phyloP scores from a whole-genome alignment of 2,888 invertebrate species.

The Ophion obscuratus region DNA sequence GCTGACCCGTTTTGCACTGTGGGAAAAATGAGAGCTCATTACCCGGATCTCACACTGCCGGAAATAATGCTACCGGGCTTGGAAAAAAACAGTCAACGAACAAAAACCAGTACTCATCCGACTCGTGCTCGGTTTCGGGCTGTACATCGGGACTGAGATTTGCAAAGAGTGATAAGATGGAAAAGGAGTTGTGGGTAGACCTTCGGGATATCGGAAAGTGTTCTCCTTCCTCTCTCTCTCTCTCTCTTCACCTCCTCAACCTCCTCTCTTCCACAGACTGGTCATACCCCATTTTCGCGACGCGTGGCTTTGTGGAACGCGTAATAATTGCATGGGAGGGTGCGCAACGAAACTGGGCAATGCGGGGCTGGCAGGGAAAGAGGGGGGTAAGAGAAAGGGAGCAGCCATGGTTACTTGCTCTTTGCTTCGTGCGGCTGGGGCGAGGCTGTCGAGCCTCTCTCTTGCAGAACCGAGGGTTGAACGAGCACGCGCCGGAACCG shows the following conservation, averaged over 20 bases:
- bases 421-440: constrained; percentile 38
- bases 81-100: no score
- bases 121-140: background rate
- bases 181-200: constrained; percentile 40
- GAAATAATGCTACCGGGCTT: no score
- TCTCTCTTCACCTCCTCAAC: background rate
- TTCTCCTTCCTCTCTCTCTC: constrained; percentile 25
- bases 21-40: no score
- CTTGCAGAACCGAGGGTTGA: constrained; percentile 56
- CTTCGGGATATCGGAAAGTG: constrained; percentile 26
- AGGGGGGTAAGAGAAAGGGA: constrained; percentile 46
- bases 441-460: constrained; percentile 51
- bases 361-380: constrained; percentile 51
- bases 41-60: no score
- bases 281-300: constrained; percentile 70
- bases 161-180: constrained; percentile 48
- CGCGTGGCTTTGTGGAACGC: constrained; percentile 79
- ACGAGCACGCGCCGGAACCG: constrained; percentile 82
- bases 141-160: constrained; percentile 27
- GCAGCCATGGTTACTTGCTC: constrained; percentile 51
- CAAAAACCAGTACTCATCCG: no score
- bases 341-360: constrained; percentile 67
- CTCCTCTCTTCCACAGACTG: constrained; percentile 29
- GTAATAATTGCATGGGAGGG: constrained; percentile 82
- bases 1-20: no score